phyloP scores from a whole-genome alignment of 2,888 invertebrate genomes.

The Epistrophe eligans region DNA sequence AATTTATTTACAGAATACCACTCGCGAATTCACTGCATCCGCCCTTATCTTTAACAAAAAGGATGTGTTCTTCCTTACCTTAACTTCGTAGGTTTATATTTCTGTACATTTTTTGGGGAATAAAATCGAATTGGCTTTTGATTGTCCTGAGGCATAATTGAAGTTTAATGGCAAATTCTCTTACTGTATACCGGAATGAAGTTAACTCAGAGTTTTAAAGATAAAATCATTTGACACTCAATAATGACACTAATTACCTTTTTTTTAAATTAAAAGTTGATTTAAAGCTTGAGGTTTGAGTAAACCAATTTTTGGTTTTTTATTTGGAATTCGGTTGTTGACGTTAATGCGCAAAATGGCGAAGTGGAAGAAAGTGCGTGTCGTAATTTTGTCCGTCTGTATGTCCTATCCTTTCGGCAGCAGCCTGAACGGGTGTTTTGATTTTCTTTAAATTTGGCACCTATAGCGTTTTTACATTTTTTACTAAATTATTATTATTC shows the following conservation, averaged over 20 bases:
- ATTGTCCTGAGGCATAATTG: slow-evolving; percentile 68
- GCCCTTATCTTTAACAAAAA: slow-evolving; percentile 47
- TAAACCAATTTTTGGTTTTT: no score
- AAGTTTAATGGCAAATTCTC: slow-evolving; percentile 60
- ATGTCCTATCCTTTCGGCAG: no score
- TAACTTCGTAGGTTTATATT: neutral
- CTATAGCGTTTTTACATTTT: no score
- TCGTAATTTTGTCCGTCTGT: no score
- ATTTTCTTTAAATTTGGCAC: no score
- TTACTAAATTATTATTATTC: no score
- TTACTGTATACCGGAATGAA: slow-evolving; percentile 37
- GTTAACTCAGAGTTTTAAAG: neutral
- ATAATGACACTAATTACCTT: slow-evolving; percentile 13
- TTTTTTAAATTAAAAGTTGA: neutral
- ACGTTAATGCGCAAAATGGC: no score
- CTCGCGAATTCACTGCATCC: slow-evolving; percentile 37
- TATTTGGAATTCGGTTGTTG: no score
- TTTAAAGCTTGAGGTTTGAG: neutral
- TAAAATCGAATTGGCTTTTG: slow-evolving; percentile 56
- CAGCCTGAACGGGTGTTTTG: no score
- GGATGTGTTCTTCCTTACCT: slow-evolving; percentile 1
- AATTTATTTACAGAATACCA: slow-evolving; percentile 54
- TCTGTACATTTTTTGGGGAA: slow-evolving; percentile 14
- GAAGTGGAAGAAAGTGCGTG: no score
- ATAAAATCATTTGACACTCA: slow-evolving; percentile 14